phyloP scores from a whole-genome alignment of 2,888 invertebrate species.

The Resseliella maxima region DNA sequence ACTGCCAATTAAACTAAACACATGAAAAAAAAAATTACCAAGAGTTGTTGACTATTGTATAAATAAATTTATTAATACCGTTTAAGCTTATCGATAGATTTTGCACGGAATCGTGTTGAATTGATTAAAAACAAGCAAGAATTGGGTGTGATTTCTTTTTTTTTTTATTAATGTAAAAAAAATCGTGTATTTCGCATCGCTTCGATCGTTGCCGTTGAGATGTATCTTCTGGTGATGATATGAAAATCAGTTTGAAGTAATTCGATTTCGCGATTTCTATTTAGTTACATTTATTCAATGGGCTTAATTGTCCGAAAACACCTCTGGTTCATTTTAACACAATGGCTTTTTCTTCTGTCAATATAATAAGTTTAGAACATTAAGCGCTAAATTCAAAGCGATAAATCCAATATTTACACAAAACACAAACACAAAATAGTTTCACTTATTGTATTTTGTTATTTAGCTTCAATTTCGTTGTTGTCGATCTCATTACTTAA shows the following conservation, averaged over 20 bases:
- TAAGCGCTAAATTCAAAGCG: not conserved
- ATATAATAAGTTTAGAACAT: conserved; percentile 6
- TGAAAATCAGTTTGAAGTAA: no score
- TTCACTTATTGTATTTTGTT: conserved; percentile 35
- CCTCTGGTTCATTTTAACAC: not conserved
- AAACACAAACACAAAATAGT: not conserved
- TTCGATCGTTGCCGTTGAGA: no score
- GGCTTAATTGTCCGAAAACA: not conserved
- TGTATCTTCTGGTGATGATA: no score
- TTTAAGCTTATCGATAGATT: not conserved
- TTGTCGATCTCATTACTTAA: conserved; percentile 50
- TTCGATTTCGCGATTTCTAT: no score
- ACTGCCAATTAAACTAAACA: conserved; percentile 4
- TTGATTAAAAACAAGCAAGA: not conserved
- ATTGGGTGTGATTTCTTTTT: not conserved
- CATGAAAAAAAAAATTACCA: not conserved
- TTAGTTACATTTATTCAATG: not conserved
- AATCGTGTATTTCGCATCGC: no score
- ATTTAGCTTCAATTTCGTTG: conserved; percentile 29
- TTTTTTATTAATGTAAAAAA: not conserved
- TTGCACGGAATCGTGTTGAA: not conserved
- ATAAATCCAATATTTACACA: not conserved
- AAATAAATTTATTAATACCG: conserved; percentile 3
- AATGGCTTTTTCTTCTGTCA: not conserved
- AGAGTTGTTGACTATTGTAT: conserved; percentile 47